These are phyloP conservation scores for Aleiodes testaceus DNA, from an alignment of 2,888 invertebrate species.

Conservation along the genomic window DNA sequence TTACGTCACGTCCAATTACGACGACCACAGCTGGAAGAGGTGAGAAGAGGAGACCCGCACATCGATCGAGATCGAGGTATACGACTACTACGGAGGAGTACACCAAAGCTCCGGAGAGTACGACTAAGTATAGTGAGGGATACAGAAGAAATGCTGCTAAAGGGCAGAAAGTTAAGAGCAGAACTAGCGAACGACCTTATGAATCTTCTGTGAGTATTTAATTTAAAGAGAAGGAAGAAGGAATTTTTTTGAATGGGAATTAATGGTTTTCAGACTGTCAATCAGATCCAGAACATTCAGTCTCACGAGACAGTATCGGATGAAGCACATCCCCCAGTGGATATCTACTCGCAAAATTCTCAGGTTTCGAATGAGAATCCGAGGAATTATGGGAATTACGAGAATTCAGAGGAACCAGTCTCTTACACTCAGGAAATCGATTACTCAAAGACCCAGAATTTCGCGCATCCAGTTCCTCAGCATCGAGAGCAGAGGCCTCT, in stretches of 20 bases:
- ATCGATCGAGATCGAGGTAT: constrained; percentile 63
- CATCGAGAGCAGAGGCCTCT: constrained; percentile 26
- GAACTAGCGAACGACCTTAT: constrained; percentile 49
- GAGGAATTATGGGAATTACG: constrained; percentile 54
- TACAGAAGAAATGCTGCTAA: constrained; percentile 48
- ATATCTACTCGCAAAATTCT: constrained; percentile 53
- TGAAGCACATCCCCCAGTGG: constrained; percentile 43
- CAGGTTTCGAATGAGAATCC: constrained; percentile 50
- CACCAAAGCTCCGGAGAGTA: constrained; percentile 59
- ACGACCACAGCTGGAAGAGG: constrained; percentile 57
- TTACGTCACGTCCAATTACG: constrained; percentile 56
- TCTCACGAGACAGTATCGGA: constrained; percentile 51
- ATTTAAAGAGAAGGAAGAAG: too few species aligned
- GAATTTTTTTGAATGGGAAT: too few species aligned
- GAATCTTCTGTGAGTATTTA: constrained; percentile 39
- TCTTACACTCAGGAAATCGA: constrained; percentile 43
- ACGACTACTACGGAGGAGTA: constrained; percentile 68
- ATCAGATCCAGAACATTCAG: constrained; percentile 55
- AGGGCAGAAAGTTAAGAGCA: constrained; percentile 56
- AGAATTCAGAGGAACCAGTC: constrained; percentile 15
- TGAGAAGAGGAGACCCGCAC: constrained; percentile 64
- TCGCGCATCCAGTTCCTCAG: constrained; percentile 45
- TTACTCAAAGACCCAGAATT: constrained; percentile 55
- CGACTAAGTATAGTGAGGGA: constrained; percentile 52
- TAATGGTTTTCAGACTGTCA: constrained; percentile 44